Evolutionary conservation across 2,888 invertebrate species (phyloP), one percentile per base, ranked within the genome.

Genomic region (Baccha elongata): DNA sequence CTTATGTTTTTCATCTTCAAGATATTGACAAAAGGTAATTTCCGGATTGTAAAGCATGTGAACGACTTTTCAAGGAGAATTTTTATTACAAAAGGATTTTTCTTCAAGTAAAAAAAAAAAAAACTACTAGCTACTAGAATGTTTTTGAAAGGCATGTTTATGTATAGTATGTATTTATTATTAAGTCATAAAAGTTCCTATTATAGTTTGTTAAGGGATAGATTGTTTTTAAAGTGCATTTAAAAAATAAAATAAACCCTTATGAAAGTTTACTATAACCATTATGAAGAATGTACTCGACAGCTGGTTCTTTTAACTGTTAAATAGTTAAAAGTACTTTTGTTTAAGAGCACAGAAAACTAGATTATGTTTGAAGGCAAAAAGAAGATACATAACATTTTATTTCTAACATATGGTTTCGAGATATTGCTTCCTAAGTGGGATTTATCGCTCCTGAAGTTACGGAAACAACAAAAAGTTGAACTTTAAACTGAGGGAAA

Each of bases 1-100:
- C 23, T 29, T 21, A 2, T 19, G 10, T 26, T 23, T 6, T 46
- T 29, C n/a, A 29, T 15, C 6, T n/a, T 11, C 19, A 10, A 44
- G 10, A 17, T 60, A 68, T 68, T 52, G 74, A 52, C 67, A 60
- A 68, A 60, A 58, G 42, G 42, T 67, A 60, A 75, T 75, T 68
- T 75, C 67, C 67, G 58, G 67, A 60, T 67, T 44, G 67, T 50
- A 52, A 60, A 68, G 19, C 58, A 60, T 68, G 67, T 42, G 44
- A 74, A 67, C 37, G 67, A 74, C 35, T 67, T 50, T 65, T 19
- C 23, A 35, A 50, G 19, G 32, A 67, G 29, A 42, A 37, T 50
- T 50, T 44, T 50, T 52, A 26, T 60, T 37, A 75, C 26, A 75
- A 74, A 75, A 50, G 32, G 23, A 8, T 13, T 55, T 53, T 35